Evolutionary conservation across 1,140 invertebrate genomes (phyloP).

Genomic region (Nebria ingens): DNA sequence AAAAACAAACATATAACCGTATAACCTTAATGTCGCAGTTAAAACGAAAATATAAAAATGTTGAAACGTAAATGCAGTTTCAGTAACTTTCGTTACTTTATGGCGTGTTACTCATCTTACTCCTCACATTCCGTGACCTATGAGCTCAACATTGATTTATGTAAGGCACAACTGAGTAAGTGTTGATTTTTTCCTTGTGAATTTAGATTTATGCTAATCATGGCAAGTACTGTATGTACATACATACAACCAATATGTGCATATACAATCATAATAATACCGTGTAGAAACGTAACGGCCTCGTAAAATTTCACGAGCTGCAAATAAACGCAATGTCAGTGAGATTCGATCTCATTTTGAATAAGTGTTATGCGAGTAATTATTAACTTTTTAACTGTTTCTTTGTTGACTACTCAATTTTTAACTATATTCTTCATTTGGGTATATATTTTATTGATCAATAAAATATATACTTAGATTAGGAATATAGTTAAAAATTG

Average conservation of each 20-base stretch:
- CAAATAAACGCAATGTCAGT: neutral
- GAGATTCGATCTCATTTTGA: slow-evolving; percentile 3
- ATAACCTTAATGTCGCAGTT: too few relatives aligned
- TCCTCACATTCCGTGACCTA: slow-evolving; percentile 2
- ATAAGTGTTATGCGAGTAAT: neutral
- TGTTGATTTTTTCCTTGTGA: neutral
- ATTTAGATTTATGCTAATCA: slow-evolving; percentile 3
- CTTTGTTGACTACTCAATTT: neutral
- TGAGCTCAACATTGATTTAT: neutral
- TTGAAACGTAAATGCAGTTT: neutral
- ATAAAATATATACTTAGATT: too few relatives aligned
- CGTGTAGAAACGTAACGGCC: neutral
- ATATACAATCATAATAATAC: too few relatives aligned
- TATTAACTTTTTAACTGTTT: neutral
- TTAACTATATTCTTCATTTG: neutral
- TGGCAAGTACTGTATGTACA: too few relatives aligned
- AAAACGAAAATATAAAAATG: too few relatives aligned
- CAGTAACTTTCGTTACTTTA: neutral
- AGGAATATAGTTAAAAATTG: too few relatives aligned
- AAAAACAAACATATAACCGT: neutral
- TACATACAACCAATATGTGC: neutral
- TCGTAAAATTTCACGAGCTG: neutral
- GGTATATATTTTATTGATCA: neutral
- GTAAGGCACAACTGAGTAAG: neutral
- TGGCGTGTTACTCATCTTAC: neutral